Percentiles rank a stretch among this genome's conserved stretches.
Evolutionary conservation across 2,113 vertebrate genomes (phyloP).

Genomic region (Casuarius casuarius): DNA sequence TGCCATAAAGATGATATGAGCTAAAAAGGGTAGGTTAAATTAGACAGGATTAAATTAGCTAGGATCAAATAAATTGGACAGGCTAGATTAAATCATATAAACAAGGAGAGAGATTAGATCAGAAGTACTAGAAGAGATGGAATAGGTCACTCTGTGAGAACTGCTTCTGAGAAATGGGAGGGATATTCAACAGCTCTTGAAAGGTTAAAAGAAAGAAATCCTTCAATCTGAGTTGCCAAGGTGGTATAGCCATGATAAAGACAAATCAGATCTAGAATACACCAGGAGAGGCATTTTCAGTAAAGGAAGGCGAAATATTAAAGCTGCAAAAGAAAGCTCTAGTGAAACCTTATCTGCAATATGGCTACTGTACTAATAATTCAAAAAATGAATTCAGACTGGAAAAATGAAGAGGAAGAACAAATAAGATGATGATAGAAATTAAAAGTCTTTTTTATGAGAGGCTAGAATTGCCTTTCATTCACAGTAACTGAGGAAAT

Average conservation of each 20-base stretch:
- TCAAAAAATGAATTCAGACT: neutral
- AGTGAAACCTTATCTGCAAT: neutral
- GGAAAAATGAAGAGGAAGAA: neutral
- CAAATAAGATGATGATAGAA: neutral
- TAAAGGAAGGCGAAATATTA: neutral
- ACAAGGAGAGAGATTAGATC: neutral
- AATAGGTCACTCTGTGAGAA: neutral
- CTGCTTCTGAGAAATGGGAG: neutral
- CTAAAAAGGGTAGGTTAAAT: neutral
- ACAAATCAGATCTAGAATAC: neutral
- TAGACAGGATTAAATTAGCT: neutral
- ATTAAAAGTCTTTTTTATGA: neutral
- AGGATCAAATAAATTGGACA: neutral
- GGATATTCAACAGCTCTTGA: neutral
- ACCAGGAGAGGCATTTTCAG: neutral
- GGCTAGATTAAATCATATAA: neutral
- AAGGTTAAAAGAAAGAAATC: neutral
- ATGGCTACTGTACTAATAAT: neutral
- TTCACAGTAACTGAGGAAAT: neutral
- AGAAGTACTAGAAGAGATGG: neutral
- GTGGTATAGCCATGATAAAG: neutral
- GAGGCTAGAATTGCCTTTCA: neutral
- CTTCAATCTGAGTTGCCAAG: neutral
- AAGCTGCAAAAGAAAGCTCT: neutral
- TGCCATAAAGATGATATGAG: neutral